Conservation (phyloP, 2,113 vertebrate species). For the Herpetotheres cachinnans region DNA sequence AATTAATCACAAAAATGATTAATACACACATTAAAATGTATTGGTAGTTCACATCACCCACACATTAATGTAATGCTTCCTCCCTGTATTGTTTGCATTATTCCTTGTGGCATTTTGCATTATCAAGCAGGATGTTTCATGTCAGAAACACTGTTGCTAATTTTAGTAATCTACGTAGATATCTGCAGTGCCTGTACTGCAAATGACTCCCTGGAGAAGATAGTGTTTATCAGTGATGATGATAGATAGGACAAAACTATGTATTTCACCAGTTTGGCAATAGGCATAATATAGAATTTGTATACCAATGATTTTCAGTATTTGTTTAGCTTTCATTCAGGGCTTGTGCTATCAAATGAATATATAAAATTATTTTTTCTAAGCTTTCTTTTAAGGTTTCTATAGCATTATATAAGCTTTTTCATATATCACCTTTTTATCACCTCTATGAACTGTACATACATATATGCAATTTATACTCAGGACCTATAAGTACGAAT, state of each 20-base stretch:
- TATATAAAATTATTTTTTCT: not conserved
- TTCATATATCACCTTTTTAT: not conserved
- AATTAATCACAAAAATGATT: not conserved
- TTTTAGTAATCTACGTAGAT: conserved; percentile 8
- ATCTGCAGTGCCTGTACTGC: not conserved
- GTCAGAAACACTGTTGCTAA: not conserved
- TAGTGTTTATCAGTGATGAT: not conserved
- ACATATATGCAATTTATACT: not conserved
- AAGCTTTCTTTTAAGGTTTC: not conserved
- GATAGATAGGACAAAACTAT: not conserved
- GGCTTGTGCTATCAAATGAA: not conserved
- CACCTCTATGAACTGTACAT: not conserved
- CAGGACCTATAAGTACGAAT: not conserved
- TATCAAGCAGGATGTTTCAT: not conserved
- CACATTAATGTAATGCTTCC: not conserved
- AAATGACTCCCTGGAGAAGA: not conserved
- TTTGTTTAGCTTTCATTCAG: not conserved
- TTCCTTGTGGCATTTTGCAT: conserved; percentile 12
- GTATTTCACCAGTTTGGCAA: not conserved
- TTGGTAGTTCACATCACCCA: not conserved
- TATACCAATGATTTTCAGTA: not conserved
- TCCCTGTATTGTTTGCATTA: not conserved
- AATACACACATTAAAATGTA: not conserved
- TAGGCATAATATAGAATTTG: not conserved
- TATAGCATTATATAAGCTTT: not conserved